phyloP scores from a whole-genome alignment of 2,888 invertebrate genomes.

The Gisinianus flammeolus region DNA sequence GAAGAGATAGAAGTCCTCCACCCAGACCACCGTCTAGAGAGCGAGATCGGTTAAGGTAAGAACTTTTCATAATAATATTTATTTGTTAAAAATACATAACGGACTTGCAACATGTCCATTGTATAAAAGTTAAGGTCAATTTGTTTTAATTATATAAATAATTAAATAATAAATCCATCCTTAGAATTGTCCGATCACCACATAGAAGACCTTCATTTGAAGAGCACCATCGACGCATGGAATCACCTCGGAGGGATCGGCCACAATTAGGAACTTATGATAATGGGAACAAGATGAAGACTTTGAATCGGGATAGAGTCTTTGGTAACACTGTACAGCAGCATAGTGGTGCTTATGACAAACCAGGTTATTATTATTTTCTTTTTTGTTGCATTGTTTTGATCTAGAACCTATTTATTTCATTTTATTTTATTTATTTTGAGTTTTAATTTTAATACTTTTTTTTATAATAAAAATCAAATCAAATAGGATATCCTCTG shows the following conservation, averaged over 20 bases:
- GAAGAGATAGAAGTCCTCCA: conserved; percentile 43
- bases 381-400: too few species aligned
- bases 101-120: too few species aligned
- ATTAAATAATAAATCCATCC: too few species aligned
- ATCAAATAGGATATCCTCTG: background rate
- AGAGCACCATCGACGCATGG: conserved; percentile 41
- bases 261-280: conserved; percentile 33
- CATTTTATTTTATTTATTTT: too few species aligned
- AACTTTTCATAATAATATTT: background rate
- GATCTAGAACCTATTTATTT: too few species aligned
- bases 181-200: conserved; percentile 48
- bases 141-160: too few species aligned
- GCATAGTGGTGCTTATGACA: conserved; percentile 21
- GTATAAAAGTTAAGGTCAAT: too few species aligned
- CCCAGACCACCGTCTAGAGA: conserved; percentile 36
- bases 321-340: conserved; percentile 19
- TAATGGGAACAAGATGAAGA: conserved; percentile 36
- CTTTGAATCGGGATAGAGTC: conserved; percentile 44
- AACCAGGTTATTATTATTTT: conserved; percentile 23
- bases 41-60: conserved; percentile 37
- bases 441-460: too few species aligned
- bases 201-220: conserved; percentile 49
- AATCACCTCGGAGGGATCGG: conserved; percentile 29
- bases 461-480: too few species aligned
- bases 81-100: too few species aligned